phyloP scores from a whole-genome alignment of 92 coral and sea anemone species.

The Zoanthus solanderi region DNA sequence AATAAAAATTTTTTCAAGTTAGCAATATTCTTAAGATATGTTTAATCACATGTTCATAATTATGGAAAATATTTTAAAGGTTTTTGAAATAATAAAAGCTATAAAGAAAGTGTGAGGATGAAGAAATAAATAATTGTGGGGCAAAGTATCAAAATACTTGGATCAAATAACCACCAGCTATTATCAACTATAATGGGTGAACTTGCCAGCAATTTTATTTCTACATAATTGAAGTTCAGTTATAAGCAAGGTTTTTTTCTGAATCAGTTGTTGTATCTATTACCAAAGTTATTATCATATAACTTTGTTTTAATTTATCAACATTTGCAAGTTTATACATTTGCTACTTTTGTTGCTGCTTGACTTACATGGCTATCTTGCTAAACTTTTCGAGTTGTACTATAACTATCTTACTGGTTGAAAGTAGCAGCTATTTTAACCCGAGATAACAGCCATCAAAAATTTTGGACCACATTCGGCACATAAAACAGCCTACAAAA shows the following conservation, averaged over 20 bases:
- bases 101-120: conserved; percentile 3
- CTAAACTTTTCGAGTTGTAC: background rate
- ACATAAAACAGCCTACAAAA: background rate
- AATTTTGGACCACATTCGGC: background rate
- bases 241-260: background rate
- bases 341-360: conserved; percentile 1
- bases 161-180: background rate
- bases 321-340: background rate
- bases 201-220: background rate
- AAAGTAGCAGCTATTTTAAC: background rate
- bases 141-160: conserved; percentile 1
- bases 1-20: background rate
- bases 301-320: background rate
- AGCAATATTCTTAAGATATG: background rate
- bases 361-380: background rate
- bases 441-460: background rate
- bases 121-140: background rate
- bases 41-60: background rate
- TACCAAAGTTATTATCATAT: background rate
- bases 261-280: background rate
- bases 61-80: background rate
- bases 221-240: conserved; percentile 10
- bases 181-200: background rate
- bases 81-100: conserved; percentile 5
- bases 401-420: background rate